Base-by-base conservation (phyloP, 2,797 vertebrate genomes). In the Muraenolepis orangiensis region DNA sequence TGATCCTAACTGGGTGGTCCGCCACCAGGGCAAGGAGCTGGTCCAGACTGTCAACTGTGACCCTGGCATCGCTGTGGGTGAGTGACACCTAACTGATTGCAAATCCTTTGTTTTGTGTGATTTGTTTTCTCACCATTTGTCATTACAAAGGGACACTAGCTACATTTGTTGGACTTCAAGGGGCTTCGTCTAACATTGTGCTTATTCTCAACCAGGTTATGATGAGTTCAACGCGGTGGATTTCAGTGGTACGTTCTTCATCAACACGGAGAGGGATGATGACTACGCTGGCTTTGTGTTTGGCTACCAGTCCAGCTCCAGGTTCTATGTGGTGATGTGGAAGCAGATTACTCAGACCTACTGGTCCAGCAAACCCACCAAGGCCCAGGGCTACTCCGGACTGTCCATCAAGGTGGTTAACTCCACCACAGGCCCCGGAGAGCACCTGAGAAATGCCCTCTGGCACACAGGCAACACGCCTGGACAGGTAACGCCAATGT, bases 261-360 rank as follows among this genome's bases (percentile, higher is more conserved):
- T 99, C 88, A 99, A 99, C 85, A 99, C 98, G 0, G 97, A 99
- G 78, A 93, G 98, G 74, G 97, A 99, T 34, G 97, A 99, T 14
- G 98, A 99, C 86, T 99, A 98, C 1, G 97, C 96, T 0, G 98
- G 97, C 51, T 99, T 99, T 80, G 97, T 99, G 72, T 99, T 99
- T 69, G 97, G 96, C 26, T 99, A 99, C 91, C 98, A 99, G 83
- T 99, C 98, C 74, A 99, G 98, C 84, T 97, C 96, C 84, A 95
- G 97, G 81, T 99, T 99, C 89, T 99, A 99, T 2, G 98, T 99
- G 10, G 97, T 99, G 73, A 99, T 99, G 98, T 99, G 98, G 98
- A 99, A 99, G 78, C 98, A 99, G 89, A 95, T 99, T 80, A 99
- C 98, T 0, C 98, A 99, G 87, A 96, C 98, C 20, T 99, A 99